Percentiles rank a stretch among this genome's conserved stretches.
Evolutionary conservation across 2,113 vertebrate species (phyloP).

Genomic region (Lagenorhynchus albirostris): DNA sequence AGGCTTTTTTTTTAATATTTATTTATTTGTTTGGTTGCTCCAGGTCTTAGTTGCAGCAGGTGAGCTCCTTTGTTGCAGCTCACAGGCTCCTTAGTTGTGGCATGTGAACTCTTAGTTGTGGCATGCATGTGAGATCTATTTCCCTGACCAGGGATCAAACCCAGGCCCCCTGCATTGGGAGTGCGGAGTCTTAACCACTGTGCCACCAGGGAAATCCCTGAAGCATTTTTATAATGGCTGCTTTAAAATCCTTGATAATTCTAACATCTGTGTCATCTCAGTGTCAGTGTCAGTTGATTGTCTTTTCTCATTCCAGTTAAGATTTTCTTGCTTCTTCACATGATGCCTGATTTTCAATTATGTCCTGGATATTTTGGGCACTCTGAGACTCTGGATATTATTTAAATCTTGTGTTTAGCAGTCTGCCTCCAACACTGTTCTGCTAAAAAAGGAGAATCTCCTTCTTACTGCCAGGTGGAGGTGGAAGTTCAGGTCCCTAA

Average conservation of each 20-base stretch:
- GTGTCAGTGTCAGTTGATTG: neutral
- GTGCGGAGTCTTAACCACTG: too few species aligned
- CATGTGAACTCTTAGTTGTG: too few species aligned
- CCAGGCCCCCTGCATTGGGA: too few species aligned
- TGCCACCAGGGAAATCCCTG: too few species aligned
- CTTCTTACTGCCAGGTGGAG: neutral
- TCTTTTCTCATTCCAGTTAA: neutral
- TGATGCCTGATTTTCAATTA: neutral
- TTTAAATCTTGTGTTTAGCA: neutral
- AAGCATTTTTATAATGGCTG: neutral
- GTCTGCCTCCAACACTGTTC: neutral
- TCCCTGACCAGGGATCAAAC: too few species aligned
- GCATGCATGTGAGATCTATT: too few species aligned
- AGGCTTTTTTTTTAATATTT: neutral
- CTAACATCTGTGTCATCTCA: neutral
- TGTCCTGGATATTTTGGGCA: neutral
- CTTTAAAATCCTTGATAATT: slow-evolving; percentile 11
- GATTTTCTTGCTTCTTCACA: neutral
- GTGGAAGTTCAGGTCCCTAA: neutral
- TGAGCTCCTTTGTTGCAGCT: too few species aligned
- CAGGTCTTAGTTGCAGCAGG: too few species aligned
- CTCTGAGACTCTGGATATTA: neutral
- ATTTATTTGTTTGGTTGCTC: too few species aligned
- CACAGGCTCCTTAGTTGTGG: too few species aligned
- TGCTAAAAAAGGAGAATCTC: neutral